Percentiles rank a stretch among this genome's conserved stretches.
Evolutionary conservation across 1,140 invertebrate species (phyloP).

Genomic region (Psix sp.): DNA sequence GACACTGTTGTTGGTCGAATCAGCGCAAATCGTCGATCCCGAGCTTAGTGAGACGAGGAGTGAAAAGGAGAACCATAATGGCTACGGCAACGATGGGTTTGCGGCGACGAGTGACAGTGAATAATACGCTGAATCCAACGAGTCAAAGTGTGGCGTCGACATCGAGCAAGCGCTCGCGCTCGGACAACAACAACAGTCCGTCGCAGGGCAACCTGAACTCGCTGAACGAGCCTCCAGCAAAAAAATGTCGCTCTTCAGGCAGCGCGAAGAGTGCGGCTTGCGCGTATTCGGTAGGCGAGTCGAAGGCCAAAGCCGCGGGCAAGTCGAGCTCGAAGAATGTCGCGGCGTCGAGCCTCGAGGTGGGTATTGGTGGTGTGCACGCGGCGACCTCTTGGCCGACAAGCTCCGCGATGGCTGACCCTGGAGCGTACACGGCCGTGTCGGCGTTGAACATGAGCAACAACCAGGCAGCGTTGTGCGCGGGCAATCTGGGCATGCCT

Average conservation of each 20-base stretch:
- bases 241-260: constrained; percentile 68
- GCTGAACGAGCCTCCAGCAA: constrained; percentile 68
- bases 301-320: constrained; percentile 25
- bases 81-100: constrained; percentile 74
- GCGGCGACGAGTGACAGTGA: constrained; percentile 73
- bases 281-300: constrained; percentile 32
- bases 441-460: constrained; percentile 62
- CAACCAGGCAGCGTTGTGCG: constrained; percentile 65
- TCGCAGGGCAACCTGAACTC: constrained; percentile 76
- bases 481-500: constrained; percentile 63
- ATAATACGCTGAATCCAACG: constrained; percentile 58
- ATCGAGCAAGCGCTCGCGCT: constrained; percentile 71
- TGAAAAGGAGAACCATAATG: constrained; percentile 60
- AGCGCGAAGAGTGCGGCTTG: constrained; percentile 30
- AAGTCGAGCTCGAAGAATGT: constrained; percentile 47
- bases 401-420: constrained; percentile 65
- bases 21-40: constrained; percentile 1
- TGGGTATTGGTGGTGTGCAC: constrained; percentile 48
- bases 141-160: constrained; percentile 45
- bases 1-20: constrained; percentile 3
- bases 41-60: constrained; percentile 22
- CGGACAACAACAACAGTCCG: constrained; percentile 76
- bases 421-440: constrained; percentile 66
- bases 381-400: constrained; percentile 65
- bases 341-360: constrained; percentile 32